Evolutionary conservation across 2,888 invertebrate species (phyloP), one percentile per base, ranked within the genome.

Genomic region (Hydroisotoma schaefferi): DNA sequence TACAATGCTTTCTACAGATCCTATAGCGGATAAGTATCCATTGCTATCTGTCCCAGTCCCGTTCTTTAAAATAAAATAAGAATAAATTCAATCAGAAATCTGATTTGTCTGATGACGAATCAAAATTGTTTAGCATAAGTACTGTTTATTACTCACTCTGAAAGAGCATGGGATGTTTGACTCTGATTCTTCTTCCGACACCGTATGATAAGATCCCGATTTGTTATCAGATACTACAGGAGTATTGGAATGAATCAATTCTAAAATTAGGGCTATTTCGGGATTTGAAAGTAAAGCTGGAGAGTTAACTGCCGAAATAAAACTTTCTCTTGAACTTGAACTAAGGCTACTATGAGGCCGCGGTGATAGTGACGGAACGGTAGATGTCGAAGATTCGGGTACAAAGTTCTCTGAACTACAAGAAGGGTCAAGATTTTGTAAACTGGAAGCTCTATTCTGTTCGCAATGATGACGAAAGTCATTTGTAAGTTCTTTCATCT

Each of bases 201-300:
- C 55, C 18, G 66, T 70, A 46, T 69, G 66, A 52, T 66, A 72
- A 12, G 69, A 69, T 10, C 67, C 67, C 18, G 67, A 68, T 37
- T 67, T 68, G 48, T 65, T 69, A 25, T 70, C 69, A 18, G 52
- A 20, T 10, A 37, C 48, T 15, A 67, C 51, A 4, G 71, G 67
- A n/a, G 55, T 38, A 22, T 47, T 54, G 2, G 56, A 26, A 55
- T 70, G 67, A 25, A 70, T 54, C 49, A 66, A 70, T 44, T 72
- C 69, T 20, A 72, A 29, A 23, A 69, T 61, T 22, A 33, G 2
- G 8, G 2, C 37, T 18, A 52, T 8, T 52, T 37, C 37, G n/a
- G 46, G 5, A 23, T 46, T 25, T 4, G 25, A 8, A 23, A 46
- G 20, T 12, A 46, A 23, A 8, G 12, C 25, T 23, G 40, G 20